Base-by-base conservation (phyloP, 2,797 vertebrate species). In the Syngnathus rostellatus region DNA sequence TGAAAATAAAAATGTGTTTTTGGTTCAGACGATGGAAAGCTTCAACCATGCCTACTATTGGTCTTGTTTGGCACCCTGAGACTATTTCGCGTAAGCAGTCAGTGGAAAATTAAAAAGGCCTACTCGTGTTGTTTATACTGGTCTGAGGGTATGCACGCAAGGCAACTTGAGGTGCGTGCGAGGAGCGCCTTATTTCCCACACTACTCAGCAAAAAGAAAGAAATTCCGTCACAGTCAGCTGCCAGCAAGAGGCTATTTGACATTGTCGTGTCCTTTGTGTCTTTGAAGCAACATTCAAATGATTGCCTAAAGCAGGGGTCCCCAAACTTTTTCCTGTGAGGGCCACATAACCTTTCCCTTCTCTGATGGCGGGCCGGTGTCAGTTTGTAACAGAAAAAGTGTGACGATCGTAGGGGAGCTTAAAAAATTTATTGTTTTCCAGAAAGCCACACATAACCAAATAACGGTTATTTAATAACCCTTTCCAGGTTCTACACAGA, bases 151-250 rank as follows among this genome's bases (percentile, higher is more conserved):
- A 53, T 31, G 40, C 61, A 65, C 38, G 53, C 65, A 68, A 58
- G 68, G 67, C 70, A 77, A 85, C 84, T 76, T 71, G 73, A 77
- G 55, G 66, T 62, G n/a, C 57, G 14, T 57, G 68, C 25, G 21
- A 72, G 62, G 10, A 50, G 46, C 72, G 51, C 37, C 37, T 14
- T 51, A 23, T 73, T 90, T 90, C 71, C 77, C 78, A 78, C 73
- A 71, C 67, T 63, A 73, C 84, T 89, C 85, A 89, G 88, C 88
- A 88, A 64, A 83, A 86, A 85, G 59, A 38, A 19, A 57, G n/a
- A 31, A 62, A 68, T 60, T 82, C 71, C 23, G 72, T 80, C 77
- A 68, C 55, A 65, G 77, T 85, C 73, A 77, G 68, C 72, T 74
- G 68, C 62, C 66, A 77, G 69, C 74, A 78, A 78, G 64, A 81